phyloP scores from a whole-genome alignment of 2,797 vertebrate species.

The Sternarchorhynchus goeldii region DNA sequence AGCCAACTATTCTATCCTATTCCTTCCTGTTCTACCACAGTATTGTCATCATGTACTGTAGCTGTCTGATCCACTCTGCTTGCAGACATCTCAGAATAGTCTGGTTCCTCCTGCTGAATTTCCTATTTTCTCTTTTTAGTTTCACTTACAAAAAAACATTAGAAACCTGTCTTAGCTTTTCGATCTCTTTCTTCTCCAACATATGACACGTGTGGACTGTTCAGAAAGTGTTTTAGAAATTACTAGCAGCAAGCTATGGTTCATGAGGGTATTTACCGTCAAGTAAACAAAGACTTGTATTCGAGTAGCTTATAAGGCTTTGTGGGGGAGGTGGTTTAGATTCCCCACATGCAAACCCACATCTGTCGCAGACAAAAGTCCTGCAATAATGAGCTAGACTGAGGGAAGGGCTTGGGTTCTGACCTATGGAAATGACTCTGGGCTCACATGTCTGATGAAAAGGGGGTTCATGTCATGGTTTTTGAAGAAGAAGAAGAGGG shows the following conservation, averaged over 20 bases:
- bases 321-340: constrained; percentile 41
- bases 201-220: neutral
- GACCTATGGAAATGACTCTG: constrained; percentile 76
- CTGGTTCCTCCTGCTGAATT: constrained; percentile 14
- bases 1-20: neutral
- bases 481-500: constrained; percentile 15
- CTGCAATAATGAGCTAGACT: constrained; percentile 55
- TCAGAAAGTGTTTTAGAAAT: neutral
- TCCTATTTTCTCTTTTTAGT: neutral
- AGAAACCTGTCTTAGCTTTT: neutral
- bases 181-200: neutral
- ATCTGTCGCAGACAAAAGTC: constrained; percentile 75
- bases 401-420: constrained; percentile 52
- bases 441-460: constrained; percentile 54
- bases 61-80: constrained; percentile 1
- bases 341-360: constrained; percentile 53
- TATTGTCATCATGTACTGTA: constrained; percentile 6
- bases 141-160: neutral
- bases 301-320: constrained; percentile 23
- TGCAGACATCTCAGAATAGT: constrained; percentile 3
- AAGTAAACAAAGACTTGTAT: constrained; percentile 33
- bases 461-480: constrained; percentile 29
- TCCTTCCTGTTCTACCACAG: constrained; percentile 7
- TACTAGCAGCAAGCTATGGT: neutral
- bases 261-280: constrained; percentile 8